Conservation (phyloP, 2,113 vertebrate species). For the Callospermophilus lateralis region DNA sequence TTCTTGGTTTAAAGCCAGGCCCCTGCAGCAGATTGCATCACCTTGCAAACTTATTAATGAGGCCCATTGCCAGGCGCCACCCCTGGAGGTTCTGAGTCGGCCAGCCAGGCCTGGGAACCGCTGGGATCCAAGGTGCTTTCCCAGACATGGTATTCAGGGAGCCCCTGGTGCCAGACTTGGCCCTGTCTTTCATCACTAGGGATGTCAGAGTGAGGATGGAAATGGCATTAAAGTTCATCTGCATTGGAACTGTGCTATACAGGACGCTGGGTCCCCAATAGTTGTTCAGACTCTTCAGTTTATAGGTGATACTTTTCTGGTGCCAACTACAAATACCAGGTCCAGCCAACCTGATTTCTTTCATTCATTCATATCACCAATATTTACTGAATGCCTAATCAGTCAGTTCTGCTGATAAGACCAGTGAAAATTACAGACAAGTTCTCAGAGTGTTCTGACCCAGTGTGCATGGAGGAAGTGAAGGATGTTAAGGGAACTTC, state of each 20-base stretch:
- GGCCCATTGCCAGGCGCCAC: background rate
- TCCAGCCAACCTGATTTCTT: background rate
- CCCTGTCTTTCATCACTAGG: background rate
- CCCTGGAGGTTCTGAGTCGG: constrained; percentile 43
- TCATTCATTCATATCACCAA: background rate
- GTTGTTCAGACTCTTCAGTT: background rate
- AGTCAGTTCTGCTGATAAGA: background rate
- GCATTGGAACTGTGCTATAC: background rate
- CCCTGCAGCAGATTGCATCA: background rate
- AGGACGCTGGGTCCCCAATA: background rate
- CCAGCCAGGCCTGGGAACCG: constrained; percentile 10
- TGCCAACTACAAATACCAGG: background rate
- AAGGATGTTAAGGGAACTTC: background rate
- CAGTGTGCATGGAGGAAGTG: background rate
- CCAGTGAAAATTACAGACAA: background rate
- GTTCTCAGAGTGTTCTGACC: background rate
- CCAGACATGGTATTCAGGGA: background rate
- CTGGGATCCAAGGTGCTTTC: background rate
- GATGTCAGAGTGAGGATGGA: background rate
- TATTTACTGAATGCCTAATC: background rate
- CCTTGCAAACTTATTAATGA: constrained; percentile 19
- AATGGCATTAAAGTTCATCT: background rate
- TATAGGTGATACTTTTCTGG: background rate
- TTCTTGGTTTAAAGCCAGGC: background rate
- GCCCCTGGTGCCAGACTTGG: background rate